A percentile compares a stretch with the other conserved stretches of the same genome.
phyloP scores from a whole-genome alignment of 2,888 invertebrate species.

The Hemaris fuciformis region DNA sequence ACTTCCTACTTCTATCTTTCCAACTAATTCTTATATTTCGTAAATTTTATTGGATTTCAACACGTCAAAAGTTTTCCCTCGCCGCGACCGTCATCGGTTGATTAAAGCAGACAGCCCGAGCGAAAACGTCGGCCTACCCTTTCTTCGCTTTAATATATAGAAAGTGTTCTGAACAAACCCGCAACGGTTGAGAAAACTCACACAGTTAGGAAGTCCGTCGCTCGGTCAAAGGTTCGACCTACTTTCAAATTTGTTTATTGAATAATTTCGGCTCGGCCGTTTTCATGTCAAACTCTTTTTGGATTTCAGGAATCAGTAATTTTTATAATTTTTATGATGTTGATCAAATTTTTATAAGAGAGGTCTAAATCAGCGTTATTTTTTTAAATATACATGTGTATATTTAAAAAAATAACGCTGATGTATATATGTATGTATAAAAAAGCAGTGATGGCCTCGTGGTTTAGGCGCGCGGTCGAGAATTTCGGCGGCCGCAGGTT shows the following conservation, averaged over 20 bases:
- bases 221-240: slow-evolving; percentile 7
- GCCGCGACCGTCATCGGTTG: background rate
- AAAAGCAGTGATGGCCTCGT: too few species aligned
- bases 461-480: too few species aligned
- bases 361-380: too few species aligned
- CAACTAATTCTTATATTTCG: too few species aligned
- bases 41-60: background rate
- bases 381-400: too few species aligned
- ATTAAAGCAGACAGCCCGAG: background rate
- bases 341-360: too few species aligned
- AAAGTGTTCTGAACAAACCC: background rate
- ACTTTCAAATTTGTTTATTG: slow-evolving; percentile 4
- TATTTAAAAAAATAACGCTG: too few species aligned
- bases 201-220: slow-evolving; percentile 6
- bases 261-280: background rate
- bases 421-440: too few species aligned
- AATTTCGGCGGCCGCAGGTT: too few species aligned
- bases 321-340: too few species aligned
- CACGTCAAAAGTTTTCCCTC: background rate
- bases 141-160: slow-evolving; percentile 6
- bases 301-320: background rate
- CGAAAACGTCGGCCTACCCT: background rate
- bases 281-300: background rate
- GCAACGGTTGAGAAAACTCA: slow-evolving; percentile 2
- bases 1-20: too few species aligned